Base-by-base conservation (phyloP, 2,888 invertebrate species). In the Cheilosia variabilis region DNA sequence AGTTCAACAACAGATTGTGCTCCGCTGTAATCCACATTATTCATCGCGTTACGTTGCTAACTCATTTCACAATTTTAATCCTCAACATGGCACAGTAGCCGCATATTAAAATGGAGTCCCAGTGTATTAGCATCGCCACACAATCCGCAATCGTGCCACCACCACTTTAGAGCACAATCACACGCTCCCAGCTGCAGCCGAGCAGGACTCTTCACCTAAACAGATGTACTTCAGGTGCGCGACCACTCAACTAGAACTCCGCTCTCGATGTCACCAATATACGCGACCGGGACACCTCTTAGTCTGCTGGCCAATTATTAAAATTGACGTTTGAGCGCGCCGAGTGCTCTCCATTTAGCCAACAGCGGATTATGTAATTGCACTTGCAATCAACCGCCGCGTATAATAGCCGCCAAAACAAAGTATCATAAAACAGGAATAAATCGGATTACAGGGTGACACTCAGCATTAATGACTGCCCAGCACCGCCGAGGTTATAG, bases 381-480 rank as follows among this genome's bases (percentile, higher is more conserved):
- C 45, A 60, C 27, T 65, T 65, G n/a, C 65, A 77, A 82, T 80
- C 68, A 75, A 75, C 62, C 60, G 24, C 22, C 47, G 17, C 22
- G n/a, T 55, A 37, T 45, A 52, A 24, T 13, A 19, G 34, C 24
- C 52, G 9, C 13, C 45, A 10, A 69, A 68, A 55, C 69, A 77
- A 75, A 62, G 47, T 57, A 41, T 55, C 53, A 52, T 47, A 43
- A 47, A 75, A 58, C 63, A 81, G 31, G 19, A 58, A 75, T 52
- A 58, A 69, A 81, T 69, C 24, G 52, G 57, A 81, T 76, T 65
- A 76, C 50, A 69, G 76, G 52, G 52, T 81, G 76, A 75, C 76
- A 65, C 31, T 34, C 17, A 53, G 24, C 43, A 27, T 52, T 24
- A 50, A 4, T 45, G 63, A 55, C 17, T 9, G 45, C 9, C 34